phyloP scores from a whole-genome alignment of 2,113 vertebrate genomes.

The Apteryx mantelli region DNA sequence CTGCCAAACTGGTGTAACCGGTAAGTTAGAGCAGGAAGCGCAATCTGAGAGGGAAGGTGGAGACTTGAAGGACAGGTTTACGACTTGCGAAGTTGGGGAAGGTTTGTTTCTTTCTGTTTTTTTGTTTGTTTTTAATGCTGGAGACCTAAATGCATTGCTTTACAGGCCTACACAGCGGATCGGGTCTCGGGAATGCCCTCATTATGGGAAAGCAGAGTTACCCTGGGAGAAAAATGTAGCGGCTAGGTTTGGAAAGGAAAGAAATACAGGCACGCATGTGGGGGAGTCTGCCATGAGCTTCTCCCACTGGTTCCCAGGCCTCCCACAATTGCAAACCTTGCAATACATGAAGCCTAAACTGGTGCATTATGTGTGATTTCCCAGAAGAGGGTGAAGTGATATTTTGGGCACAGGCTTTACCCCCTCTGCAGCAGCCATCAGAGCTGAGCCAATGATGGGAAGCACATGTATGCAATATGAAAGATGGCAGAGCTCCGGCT shows the following conservation, averaged over 20 bases:
- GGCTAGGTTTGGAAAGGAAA: neutral
- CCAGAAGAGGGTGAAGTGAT: neutral
- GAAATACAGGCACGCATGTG: neutral
- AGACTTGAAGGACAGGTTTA: neutral
- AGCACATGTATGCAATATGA: neutral
- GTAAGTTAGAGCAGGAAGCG: neutral
- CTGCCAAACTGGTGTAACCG: neutral
- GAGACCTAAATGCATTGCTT: neutral
- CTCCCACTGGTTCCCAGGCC: neutral
- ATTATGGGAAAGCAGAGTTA: neutral
- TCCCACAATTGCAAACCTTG: neutral
- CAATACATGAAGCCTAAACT: neutral
- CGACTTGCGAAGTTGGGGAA: neutral
- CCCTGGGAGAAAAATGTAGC: neutral
- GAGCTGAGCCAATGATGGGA: neutral
- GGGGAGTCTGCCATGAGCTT: neutral
- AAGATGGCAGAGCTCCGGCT: neutral
- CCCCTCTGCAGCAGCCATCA: neutral
- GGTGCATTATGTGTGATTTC: neutral
- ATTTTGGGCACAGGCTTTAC: neutral
- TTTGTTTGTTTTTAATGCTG: neutral
- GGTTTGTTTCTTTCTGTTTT: neutral
- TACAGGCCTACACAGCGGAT: neutral
- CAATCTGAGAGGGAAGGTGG: neutral
- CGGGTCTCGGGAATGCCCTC: neutral